These are phyloP conservation scores for Rafetus swinhoei DNA, from an alignment of 2,113 vertebrate species.

Conservation along the genomic window DNA sequence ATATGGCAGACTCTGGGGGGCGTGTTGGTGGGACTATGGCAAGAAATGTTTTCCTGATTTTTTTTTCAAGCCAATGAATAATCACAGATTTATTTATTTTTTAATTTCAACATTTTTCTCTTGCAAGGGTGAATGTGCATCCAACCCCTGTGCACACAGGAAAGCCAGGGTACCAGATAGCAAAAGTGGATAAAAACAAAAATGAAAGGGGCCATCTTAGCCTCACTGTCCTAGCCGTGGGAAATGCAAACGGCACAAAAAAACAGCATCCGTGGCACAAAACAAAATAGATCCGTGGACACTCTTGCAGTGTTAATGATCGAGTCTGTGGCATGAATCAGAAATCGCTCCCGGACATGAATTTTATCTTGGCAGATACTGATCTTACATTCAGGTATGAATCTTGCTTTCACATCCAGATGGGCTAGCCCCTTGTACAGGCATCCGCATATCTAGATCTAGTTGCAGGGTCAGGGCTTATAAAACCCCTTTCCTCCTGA, in stretches of 20 bases:
- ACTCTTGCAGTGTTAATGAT: neutral
- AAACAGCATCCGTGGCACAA: neutral
- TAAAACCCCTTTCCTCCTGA: neutral
- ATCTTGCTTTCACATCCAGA: neutral
- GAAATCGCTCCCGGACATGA: slow-evolving; percentile 7
- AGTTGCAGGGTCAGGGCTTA: neutral
- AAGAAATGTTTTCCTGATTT: too few species aligned
- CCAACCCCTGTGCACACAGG: too few species aligned
- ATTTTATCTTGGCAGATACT: slow-evolving; percentile 21
- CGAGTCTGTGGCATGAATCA: neutral
- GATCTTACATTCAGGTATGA: neutral
- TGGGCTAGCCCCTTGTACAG: neutral
- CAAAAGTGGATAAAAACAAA: too few species aligned
- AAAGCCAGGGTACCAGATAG: too few species aligned
- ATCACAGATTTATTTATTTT: too few species aligned
- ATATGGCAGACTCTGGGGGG: too few species aligned
- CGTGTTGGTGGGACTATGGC: too few species aligned
- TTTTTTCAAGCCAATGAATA: too few species aligned
- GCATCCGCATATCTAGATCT: neutral
- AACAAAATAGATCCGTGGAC: neutral
- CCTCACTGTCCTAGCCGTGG: neutral
- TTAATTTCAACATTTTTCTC: too few species aligned
- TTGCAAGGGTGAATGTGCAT: too few species aligned
- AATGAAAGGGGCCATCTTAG: neutral
- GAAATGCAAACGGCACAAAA: neutral